These are phyloP conservation scores for Orchesella flavescens DNA, from an alignment of 2,888 invertebrate genomes.

Conservation along the genomic window DNA sequence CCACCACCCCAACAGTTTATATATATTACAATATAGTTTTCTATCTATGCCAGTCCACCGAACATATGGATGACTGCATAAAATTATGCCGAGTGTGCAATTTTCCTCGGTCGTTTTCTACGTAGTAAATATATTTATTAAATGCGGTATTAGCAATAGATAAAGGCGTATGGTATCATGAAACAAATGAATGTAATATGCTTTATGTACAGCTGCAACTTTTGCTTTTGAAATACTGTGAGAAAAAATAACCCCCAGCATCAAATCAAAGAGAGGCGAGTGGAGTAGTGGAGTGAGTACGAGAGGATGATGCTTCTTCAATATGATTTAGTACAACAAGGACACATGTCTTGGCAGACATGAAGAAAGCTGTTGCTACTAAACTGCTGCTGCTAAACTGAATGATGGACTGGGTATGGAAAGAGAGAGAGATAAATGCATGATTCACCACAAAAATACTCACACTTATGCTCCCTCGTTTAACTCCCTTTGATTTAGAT, in stretches of 20 bases:
- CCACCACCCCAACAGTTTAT: too few species aligned
- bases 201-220: background rate
- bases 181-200: too few species aligned
- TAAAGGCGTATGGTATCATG: background rate
- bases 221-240: slow-evolving; percentile 34
- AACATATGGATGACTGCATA: slow-evolving; percentile 4
- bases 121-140: background rate
- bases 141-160: background rate
- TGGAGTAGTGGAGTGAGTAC: too few species aligned
- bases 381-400: too few species aligned
- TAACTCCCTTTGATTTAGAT: background rate
- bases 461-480: background rate
- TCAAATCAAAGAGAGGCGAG: too few species aligned
- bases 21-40: background rate
- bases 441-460: slow-evolving; percentile 2
- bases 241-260: slow-evolving; percentile 33
- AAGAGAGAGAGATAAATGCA: slow-evolving; percentile 1
- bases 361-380: slow-evolving; percentile 16
- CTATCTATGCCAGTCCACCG: background rate
- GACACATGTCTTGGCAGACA: slow-evolving; percentile 1
- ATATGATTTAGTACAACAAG: background rate
- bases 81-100: slow-evolving; percentile 36
- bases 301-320: too few species aligned
- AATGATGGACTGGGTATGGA: too few species aligned
- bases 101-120: background rate